A percentile compares a stretch with the other conserved stretches of the same genome.
Evolutionary conservation across 1,140 invertebrate genomes (phyloP).

Genomic region (Spodoptera litura): DNA sequence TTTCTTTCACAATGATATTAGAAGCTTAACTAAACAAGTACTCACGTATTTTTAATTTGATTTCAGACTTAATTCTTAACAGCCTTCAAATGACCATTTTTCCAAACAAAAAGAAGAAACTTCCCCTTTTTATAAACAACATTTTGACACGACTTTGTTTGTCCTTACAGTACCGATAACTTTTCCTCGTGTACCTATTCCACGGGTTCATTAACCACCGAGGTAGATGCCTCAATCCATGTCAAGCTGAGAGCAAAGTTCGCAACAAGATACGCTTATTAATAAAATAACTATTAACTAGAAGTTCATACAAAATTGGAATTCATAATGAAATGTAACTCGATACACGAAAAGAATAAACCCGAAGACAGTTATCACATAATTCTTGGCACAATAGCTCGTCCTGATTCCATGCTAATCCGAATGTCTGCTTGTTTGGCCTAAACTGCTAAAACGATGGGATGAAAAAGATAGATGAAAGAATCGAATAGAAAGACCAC

Average conservation of each 20-base stretch:
- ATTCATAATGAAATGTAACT: slow-evolving; percentile 29
- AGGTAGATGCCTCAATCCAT: background rate
- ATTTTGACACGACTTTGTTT: background rate
- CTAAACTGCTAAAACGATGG: too few relatives aligned
- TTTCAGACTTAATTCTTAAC: too few relatives aligned
- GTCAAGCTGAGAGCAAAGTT: slow-evolving; percentile 8
- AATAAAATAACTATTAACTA: slow-evolving; percentile 13
- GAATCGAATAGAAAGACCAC: too few relatives aligned
- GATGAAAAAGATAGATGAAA: too few relatives aligned
- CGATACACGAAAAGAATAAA: slow-evolving; percentile 36
- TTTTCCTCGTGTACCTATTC: background rate
- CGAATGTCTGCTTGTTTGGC: too few relatives aligned
- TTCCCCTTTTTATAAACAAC: background rate
- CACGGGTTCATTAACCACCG: background rate
- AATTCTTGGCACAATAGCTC: slow-evolving; percentile 48
- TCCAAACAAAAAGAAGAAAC: too few relatives aligned
- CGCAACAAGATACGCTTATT: slow-evolving; percentile 8
- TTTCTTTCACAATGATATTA: too few relatives aligned
- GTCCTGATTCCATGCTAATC: too few relatives aligned
- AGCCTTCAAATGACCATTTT: too few relatives aligned
- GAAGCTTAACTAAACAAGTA: too few relatives aligned
- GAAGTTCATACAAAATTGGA: background rate
- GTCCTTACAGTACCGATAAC: background rate
- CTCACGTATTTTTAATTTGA: too few relatives aligned
- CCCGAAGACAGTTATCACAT: slow-evolving; percentile 38